Percentiles rank a stretch among this genome's conserved stretches.
Conservation (phyloP, 2,888 invertebrate species). For the Automeris io region DNA sequence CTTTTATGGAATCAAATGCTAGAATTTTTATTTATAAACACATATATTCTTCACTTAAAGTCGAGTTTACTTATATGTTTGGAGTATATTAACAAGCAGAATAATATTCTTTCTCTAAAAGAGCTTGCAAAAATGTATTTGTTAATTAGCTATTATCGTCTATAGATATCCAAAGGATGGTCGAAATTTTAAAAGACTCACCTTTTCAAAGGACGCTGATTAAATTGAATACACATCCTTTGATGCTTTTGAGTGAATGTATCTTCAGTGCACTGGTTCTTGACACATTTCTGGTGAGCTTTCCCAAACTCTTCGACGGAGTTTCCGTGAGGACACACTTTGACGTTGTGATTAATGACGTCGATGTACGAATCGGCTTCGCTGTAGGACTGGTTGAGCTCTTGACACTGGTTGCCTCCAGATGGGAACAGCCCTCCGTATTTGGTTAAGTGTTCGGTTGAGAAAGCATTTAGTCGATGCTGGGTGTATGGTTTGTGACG, state of each 20-base stretch:
- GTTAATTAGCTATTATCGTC: too few relatives aligned
- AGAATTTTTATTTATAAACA: too few relatives aligned
- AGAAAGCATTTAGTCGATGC: conserved; percentile 73
- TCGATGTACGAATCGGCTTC: conserved; percentile 70
- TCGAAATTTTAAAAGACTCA: conserved; percentile 21
- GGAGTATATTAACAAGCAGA: too few relatives aligned
- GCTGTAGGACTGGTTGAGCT: conserved; percentile 67
- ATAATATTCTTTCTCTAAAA: too few relatives aligned
- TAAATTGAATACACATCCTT: conserved; percentile 70
- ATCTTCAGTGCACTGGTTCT: conserved; percentile 55
- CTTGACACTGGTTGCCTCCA: conserved; percentile 67
- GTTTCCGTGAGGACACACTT: conserved; percentile 65
- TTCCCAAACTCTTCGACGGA: conserved; percentile 70
- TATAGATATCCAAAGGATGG: conserved; percentile 2
- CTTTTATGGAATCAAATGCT: too few relatives aligned
- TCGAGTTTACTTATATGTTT: too few relatives aligned
- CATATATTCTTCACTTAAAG: too few relatives aligned
- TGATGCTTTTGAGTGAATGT: conserved; percentile 64
- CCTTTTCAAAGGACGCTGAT: conserved; percentile 69
- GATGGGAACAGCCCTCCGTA: conserved; percentile 70
- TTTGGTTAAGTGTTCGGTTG: conserved; percentile 70
- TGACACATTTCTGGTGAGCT: conserved; percentile 70
- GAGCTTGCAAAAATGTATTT: too few relatives aligned
- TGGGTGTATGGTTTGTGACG: conserved; percentile 74
- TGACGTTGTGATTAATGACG: conserved; percentile 55